phyloP scores from a whole-genome alignment of 2,888 invertebrate genomes.

The Gonocerus acuteangulatus region DNA sequence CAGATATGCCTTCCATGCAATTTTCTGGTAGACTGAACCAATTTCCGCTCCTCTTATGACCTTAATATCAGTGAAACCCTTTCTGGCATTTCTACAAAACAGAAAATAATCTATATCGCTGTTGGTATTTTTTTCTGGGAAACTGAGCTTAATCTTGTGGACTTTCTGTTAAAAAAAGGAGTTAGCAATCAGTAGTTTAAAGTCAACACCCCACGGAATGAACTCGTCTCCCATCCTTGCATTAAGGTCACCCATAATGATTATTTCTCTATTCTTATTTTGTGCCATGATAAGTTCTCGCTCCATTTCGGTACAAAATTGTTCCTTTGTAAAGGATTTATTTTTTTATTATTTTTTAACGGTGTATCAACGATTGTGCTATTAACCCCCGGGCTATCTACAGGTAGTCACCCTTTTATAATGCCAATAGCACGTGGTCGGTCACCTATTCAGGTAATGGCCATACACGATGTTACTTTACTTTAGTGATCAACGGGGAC shows the following conservation, averaged over 20 bases:
- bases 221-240: neutral
- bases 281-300: neutral
- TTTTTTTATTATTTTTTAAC: no score
- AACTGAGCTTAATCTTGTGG: neutral
- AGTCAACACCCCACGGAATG: neutral
- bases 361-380: no score
- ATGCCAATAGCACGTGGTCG: no score
- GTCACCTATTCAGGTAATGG: no score
- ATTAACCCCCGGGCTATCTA: no score
- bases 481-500: no score
- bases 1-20: no score
- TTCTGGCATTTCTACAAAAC: neutral
- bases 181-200: neutral
- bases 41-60: neutral
- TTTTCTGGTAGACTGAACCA: neutral
- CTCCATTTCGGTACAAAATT: neutral
- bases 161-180: neutral
- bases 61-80: neutral
- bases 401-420: no score
- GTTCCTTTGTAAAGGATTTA: no score
- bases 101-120: neutral
- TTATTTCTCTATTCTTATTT: neutral
- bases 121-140: neutral
- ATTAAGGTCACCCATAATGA: neutral
- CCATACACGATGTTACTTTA: no score